A percentile compares a stretch with the other conserved stretches of the same genome.
Conservation (phyloP, 2,797 vertebrate genomes). For the Knipowitschia caucasica region DNA sequence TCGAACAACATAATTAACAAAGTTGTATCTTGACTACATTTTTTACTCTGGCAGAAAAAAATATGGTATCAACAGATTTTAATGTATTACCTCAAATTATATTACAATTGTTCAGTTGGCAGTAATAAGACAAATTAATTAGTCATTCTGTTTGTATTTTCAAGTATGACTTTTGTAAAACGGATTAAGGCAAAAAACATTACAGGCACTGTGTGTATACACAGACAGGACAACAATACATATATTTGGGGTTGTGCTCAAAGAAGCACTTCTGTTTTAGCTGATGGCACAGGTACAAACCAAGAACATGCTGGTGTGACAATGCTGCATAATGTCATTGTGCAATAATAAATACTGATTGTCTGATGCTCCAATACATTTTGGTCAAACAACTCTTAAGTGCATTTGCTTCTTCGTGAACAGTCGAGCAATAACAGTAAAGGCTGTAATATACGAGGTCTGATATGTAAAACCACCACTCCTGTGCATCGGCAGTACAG, state of each 20-base stretch:
- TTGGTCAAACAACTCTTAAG: constrained; percentile 58
- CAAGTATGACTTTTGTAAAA: constrained; percentile 58
- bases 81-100: constrained; percentile 7
- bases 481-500: constrained; percentile 46
- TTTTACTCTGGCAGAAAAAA: constrained; percentile 49
- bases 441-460: constrained; percentile 30
- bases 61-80: constrained; percentile 8
- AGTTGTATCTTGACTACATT: constrained; percentile 8
- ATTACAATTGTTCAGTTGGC: constrained; percentile 5
- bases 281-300: constrained; percentile 9
- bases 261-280: constrained; percentile 8
- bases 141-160: constrained; percentile 3
- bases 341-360: constrained; percentile 71
- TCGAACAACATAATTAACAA: constrained; percentile 6
- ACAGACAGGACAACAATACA: constrained; percentile 26
- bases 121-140: not conserved
- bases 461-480: constrained; percentile 40
- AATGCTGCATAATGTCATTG: constrained; percentile 52
- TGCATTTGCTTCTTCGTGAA: constrained; percentile 4
- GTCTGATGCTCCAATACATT: constrained; percentile 50
- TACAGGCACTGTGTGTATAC: constrained; percentile 1
- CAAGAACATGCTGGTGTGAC: constrained; percentile 28
- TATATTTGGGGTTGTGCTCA: constrained; percentile 7
- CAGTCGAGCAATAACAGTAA: constrained; percentile 35
- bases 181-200: constrained; percentile 29